Base-by-base conservation (phyloP, 2,113 vertebrate species). In the Mirza zaza region DNA sequence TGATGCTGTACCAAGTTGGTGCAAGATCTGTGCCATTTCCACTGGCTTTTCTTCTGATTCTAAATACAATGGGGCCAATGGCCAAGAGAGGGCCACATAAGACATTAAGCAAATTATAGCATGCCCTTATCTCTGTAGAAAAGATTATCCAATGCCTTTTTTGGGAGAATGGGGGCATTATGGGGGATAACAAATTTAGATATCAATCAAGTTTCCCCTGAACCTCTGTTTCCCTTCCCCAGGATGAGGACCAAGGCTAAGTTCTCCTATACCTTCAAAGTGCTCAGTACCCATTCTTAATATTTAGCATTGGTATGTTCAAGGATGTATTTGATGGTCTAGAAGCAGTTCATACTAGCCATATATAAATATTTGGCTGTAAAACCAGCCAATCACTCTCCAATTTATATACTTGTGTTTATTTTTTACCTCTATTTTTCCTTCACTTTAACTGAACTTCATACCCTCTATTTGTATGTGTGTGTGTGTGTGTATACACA, bases 121-220 rank as follows among this genome's bases (percentile, higher is more conserved):
- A 15, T 14, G 0, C 3, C 6, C 61, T 50, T 29, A 10, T 27
- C 21, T 10, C 29, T 32, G 23, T 5, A 52, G n/a, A 1, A 34
- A 88, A 59, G 29, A 45, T 73, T 5, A 42, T 25, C 27, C 5
- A 59, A 20, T 14, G 7, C 8, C 29, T 65, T 65, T 36, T 36
- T 14, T 1, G 29, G 34, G 32, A 12, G 14, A 14, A 63, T 5
- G 13, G 39, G 21, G 25, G 61, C 9, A 63, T 63, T 12, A 25
- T 27, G 27, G 27, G 61, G 27, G 61, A 61, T 36, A 48, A 65
- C 13, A 83, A 21, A 63, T 15, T 50, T 61, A 25, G 13, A 55
- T 45, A 42, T 25, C 20, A n/a, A 65, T 14, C 2, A 9, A 21
- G 2, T 0, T 42, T 67, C 0, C 34, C 21, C 17, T 52, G 34